Percentiles rank a stretch among this genome's conserved stretches.
phyloP scores from a whole-genome alignment of 2,797 vertebrate species.

The Gallinago nigripennis region DNA sequence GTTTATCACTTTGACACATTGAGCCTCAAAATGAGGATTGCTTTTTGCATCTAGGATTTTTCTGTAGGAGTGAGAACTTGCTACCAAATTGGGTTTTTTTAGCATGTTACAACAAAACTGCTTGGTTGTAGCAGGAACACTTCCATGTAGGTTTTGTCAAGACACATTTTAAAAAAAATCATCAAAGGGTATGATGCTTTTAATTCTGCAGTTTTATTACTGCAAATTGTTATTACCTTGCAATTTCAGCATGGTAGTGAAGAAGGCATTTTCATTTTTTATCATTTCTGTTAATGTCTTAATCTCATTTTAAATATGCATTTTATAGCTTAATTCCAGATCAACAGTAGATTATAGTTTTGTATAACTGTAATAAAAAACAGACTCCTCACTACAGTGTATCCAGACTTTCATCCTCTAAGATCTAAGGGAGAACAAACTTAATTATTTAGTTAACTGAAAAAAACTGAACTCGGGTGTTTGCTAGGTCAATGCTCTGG shows the following conservation, averaged over 20 bases:
- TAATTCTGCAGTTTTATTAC: neutral
- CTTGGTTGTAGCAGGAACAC: neutral
- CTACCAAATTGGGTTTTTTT: neutral
- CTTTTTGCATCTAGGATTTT: neutral
- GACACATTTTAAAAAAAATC: neutral
- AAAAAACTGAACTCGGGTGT: neutral
- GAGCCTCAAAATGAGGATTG: neutral
- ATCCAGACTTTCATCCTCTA: neutral
- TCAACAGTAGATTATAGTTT: neutral
- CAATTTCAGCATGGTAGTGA: neutral
- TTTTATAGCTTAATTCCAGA: neutral
- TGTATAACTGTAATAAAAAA: neutral
- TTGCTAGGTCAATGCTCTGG: neutral
- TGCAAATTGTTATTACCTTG: neutral
- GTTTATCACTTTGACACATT: neutral
- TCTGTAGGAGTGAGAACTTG: neutral
- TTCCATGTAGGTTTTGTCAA: neutral
- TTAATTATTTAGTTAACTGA: neutral
- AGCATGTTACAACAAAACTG: neutral
- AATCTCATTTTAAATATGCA: neutral
- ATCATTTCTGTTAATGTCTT: neutral
- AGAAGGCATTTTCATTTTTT: neutral
- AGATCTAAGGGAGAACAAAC: neutral
- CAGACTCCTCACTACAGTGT: rapidly evolving
- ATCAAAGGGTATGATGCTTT: neutral